Evolutionary conservation across 2,888 invertebrate species (phyloP).

Genomic region (Byasa hedistus): DNA sequence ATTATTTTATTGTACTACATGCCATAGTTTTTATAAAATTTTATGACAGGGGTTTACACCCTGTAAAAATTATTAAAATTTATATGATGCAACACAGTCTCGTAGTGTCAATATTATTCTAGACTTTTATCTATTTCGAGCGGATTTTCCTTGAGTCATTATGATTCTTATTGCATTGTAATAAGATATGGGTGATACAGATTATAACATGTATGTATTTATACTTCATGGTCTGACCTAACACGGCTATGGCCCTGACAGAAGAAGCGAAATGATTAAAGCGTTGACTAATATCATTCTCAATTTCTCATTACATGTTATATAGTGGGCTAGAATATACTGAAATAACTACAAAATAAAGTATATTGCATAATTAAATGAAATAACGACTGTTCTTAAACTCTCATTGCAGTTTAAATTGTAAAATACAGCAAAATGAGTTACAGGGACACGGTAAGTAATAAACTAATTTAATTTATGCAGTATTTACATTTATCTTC

Average conservation of each 20-base stretch:
- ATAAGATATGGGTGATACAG: slow-evolving; percentile 6
- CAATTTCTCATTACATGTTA: slow-evolving; percentile 10
- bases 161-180: slow-evolving; percentile 11
- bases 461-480: slow-evolving; percentile 5
- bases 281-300: slow-evolving; percentile 24
- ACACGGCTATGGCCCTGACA: slow-evolving; percentile 26
- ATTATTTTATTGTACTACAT: too few relatives aligned
- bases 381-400: not conserved
- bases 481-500: not conserved
- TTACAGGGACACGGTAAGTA: slow-evolving; percentile 29
- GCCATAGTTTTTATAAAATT: too few relatives aligned
- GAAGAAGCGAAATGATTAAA: slow-evolving; percentile 19
- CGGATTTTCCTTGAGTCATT: not conserved
- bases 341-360: not conserved
- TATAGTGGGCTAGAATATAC: not conserved
- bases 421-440: slow-evolving; percentile 21
- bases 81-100: not conserved
- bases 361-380: not conserved
- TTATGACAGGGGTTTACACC: too few relatives aligned
- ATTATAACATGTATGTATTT: slow-evolving; percentile 8
- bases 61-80: not conserved
- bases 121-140: not conserved
- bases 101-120: not conserved
- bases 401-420: not conserved
- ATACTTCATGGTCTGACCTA: slow-evolving; percentile 25